Percentiles rank a stretch among this genome's conserved stretches.
phyloP scores from a whole-genome alignment of 2,888 invertebrate genomes.

The Drosophila mulleri region DNA sequence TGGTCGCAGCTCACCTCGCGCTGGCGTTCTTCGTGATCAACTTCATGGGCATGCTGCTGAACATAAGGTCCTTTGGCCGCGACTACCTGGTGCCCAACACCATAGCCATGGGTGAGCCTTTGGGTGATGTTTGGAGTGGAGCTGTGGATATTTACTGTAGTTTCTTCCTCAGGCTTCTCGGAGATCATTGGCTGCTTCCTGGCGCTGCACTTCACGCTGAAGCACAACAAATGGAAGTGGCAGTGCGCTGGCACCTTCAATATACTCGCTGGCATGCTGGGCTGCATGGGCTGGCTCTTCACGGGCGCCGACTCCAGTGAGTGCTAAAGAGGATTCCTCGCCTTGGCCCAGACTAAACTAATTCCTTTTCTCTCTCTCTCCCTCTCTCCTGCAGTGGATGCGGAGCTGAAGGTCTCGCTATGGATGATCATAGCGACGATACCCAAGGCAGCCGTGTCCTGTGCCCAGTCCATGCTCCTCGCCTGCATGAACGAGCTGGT shows the following conservation, averaged over 20 bases:
- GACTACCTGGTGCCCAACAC: slow-evolving; percentile 84
- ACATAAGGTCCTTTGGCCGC: slow-evolving; percentile 85
- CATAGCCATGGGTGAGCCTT: slow-evolving; percentile 83
- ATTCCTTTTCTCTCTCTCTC: background rate
- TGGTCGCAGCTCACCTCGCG: slow-evolving; percentile 83
- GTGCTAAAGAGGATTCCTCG: slow-evolving; percentile 13
- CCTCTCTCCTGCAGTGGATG: slow-evolving; percentile 67
- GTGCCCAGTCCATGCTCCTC: slow-evolving; percentile 84
- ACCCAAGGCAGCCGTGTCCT: slow-evolving; percentile 84
- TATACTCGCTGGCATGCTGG: slow-evolving; percentile 83
- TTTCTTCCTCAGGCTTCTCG: slow-evolving; percentile 79
- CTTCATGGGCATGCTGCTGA: slow-evolving; percentile 85
- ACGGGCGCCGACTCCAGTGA: slow-evolving; percentile 78
- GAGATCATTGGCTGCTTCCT: slow-evolving; percentile 85
- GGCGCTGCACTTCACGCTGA: slow-evolving; percentile 83
- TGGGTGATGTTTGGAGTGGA: no score
- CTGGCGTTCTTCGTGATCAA: slow-evolving; percentile 84
- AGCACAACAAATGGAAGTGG: slow-evolving; percentile 84
- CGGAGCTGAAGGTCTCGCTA: slow-evolving; percentile 78
- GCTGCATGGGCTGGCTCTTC: slow-evolving; percentile 84
- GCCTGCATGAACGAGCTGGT: slow-evolving; percentile 85
- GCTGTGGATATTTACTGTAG: background rate
- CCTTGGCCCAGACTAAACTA: background rate
- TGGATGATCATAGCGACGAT: slow-evolving; percentile 85
- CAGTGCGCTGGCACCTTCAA: slow-evolving; percentile 84